Evolutionary conservation across 2,797 vertebrate species (phyloP).

Genomic region (Peromyscus nudipes): DNA sequence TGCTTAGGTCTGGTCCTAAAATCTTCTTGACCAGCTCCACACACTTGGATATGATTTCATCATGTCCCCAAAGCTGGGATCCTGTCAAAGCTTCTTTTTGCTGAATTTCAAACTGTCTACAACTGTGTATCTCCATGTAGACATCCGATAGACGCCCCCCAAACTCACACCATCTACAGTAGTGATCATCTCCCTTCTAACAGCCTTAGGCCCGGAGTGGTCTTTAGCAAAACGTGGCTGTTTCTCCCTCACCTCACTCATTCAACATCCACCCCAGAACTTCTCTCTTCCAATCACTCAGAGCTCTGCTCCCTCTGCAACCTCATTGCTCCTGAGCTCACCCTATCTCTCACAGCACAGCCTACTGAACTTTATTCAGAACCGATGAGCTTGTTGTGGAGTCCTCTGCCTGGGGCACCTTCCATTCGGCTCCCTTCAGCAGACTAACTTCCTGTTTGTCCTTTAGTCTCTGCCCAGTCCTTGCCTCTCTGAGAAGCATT

Average conservation of each 20-base stretch:
- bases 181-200: neutral
- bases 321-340: neutral
- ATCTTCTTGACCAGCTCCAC: neutral
- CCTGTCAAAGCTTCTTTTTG: neutral
- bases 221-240: neutral
- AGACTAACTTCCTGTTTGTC: neutral
- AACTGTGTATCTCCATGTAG: neutral
- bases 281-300: neutral
- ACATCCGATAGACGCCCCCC: neutral
- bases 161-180: neutral
- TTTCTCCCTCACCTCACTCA: neutral
- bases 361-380: neutral
- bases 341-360: neutral
- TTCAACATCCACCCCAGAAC: neutral
- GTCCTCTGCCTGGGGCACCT: neutral
- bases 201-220: neutral
- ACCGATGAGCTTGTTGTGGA: no score
- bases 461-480: neutral
- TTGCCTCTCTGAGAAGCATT: neutral
- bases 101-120: neutral
- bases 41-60: conserved; percentile 10
- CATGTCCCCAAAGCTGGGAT: neutral
- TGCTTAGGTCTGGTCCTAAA: neutral
- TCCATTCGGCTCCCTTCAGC: neutral
- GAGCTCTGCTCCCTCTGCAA: neutral